Evolutionary conservation across 2,888 invertebrate genomes (phyloP).

Genomic region (Epinotia demarniana): DNA sequence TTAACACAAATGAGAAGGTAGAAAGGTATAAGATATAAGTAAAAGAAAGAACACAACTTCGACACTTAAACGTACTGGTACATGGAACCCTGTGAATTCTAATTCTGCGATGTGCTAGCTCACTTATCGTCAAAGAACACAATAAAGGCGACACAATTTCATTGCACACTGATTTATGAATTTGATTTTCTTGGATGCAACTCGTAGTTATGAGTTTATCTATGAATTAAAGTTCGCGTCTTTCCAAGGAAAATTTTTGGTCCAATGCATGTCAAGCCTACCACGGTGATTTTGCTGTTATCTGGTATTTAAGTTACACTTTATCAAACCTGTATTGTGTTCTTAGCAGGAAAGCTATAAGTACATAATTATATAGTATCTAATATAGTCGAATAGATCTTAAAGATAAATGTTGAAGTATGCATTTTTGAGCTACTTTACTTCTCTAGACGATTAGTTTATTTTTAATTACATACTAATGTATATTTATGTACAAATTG

Average conservation of each 20-base stretch:
- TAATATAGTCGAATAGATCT: conserved; percentile 69
- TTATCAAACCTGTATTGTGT: conserved; percentile 10
- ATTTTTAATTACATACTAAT: conserved; percentile 65
- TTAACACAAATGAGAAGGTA: not conserved
- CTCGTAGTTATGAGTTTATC: not conserved
- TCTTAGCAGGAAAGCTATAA: conserved; percentile 49
- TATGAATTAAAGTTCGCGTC: not conserved
- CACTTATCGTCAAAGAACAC: conserved; percentile 58
- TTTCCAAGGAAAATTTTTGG: not conserved
- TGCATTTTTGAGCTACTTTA: conserved; percentile 78
- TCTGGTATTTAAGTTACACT: not conserved
- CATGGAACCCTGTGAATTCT: conserved; percentile 79
- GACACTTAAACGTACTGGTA: conserved; percentile 56
- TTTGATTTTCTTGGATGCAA: not conserved
- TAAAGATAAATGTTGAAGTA: conserved; percentile 69
- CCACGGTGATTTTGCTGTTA: not conserved
- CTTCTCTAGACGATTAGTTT: conserved; percentile 69
- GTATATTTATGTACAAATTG: conserved; percentile 78
- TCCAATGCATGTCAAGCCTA: not conserved
- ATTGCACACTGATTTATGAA: not conserved
- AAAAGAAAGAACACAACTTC: conserved; percentile 49
- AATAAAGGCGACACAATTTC: conserved; percentile 16
- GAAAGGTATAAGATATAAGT: conserved; percentile 44
- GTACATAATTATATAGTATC: conserved; percentile 50
- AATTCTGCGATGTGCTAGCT: conserved; percentile 72